Evolutionary conservation across 2,797 vertebrate genomes (phyloP), one percentile per base, ranked within the genome.

Genomic region (Arctocebus calabarensis): DNA sequence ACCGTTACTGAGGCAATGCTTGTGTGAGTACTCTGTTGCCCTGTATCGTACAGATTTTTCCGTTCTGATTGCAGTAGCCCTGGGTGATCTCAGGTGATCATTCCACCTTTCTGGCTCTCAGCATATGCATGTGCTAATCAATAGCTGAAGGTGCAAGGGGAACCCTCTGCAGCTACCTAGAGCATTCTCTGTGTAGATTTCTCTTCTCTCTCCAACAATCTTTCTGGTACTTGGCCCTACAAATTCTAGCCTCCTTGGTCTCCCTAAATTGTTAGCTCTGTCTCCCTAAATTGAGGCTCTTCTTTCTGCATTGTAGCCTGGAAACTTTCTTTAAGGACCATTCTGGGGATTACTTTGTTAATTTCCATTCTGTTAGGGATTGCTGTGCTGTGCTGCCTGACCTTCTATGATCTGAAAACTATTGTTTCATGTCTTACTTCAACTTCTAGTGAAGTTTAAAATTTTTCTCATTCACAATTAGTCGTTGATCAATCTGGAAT

Each of bases 361-460:
- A 64, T 90, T 95, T 92, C 43, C 62, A 73, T 79, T 81, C 43
- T 89, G 70, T 94, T 64, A 57, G 40, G 62, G 52, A 59, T 48
- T 82, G 84, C 17, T 90, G 13, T 73, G 23, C 27, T 78, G 29
- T 52, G 45, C 70, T 34, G 55, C 48, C 55, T 88, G n/a, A n/a
- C 81, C 59, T 62, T 61, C 71, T 74, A 19, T 27, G 48, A 62
- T 48, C 62, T 78, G 71, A 66, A 87, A 83, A 74, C 45, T 23
- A 27, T 48, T 93, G 84, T 40, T 94, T 68, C 45, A 13, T 83
- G 45, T 48, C 34, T 90, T 57, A 59, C 32, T 64, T 59, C 75
- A 9, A 29, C 81, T 83, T 83, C 48, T 29, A 27, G 25, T 34
- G 48, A 29, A 37, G 74, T 93, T 87, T 75, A 68, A 74, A 95